Conservation (phyloP, 2,113 vertebrate species). For the Notechis scutatus region DNA sequence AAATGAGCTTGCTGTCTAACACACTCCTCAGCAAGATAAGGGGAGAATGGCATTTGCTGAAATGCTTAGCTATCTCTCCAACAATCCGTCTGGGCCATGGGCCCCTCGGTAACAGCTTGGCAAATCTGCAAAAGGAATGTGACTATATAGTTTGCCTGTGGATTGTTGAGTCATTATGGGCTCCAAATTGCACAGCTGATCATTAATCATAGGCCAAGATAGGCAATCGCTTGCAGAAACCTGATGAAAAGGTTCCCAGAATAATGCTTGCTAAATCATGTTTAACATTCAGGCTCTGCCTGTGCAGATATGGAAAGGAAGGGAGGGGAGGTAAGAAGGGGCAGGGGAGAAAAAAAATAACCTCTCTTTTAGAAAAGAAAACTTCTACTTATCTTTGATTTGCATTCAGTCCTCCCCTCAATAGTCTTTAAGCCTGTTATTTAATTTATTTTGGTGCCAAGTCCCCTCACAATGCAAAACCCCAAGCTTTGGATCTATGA, state of each 20-base stretch:
- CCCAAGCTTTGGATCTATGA: constrained; percentile 73
- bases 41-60: constrained; percentile 74
- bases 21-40: constrained; percentile 76
- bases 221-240: constrained; percentile 74
- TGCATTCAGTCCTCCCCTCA: constrained; percentile 82
- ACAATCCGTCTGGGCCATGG: constrained; percentile 73
- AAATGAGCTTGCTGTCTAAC: constrained; percentile 67
- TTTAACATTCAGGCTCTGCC: constrained; percentile 82
- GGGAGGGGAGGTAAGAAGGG: constrained; percentile 59
- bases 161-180: constrained; percentile 79
- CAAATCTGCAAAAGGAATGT: constrained; percentile 84
- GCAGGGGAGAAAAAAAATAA: constrained; percentile 57
- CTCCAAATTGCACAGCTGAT: constrained; percentile 84
- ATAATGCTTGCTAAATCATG: constrained; percentile 82
- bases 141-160: constrained; percentile 78
- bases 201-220: constrained; percentile 86
- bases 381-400: constrained; percentile 89
- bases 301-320: constrained; percentile 76
- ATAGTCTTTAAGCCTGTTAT: constrained; percentile 86
- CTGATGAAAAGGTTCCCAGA: constrained; percentile 74
- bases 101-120: constrained; percentile 84
- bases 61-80: constrained; percentile 78
- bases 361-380: constrained; percentile 82
- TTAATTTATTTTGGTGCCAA: constrained; percentile 84
- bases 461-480: constrained; percentile 76